Base-by-base conservation (phyloP, 2,797 vertebrate genomes). In the Platalea minor region DNA sequence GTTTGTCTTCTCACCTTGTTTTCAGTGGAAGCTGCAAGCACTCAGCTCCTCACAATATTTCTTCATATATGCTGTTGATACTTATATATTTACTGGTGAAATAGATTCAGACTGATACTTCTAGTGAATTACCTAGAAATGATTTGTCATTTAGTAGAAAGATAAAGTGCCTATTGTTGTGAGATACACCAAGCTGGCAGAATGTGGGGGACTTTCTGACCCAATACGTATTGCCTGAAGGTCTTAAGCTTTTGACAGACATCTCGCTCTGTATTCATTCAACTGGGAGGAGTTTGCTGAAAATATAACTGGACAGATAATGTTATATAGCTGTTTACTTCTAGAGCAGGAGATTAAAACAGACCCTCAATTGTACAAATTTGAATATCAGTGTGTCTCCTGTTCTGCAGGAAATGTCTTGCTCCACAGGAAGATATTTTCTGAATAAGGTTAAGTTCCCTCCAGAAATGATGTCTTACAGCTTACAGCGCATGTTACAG, bases 391-490 rank as follows among this genome's bases (percentile, higher is more conserved):
- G 1, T 5, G 3, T 68, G 10, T 41, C 24, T 53, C 5, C 48
- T 35, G 3, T 59, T 84, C 24, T 82, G 19, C 26, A 73, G 46
- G 18, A 79, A 63, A 60, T 37, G 2, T 37, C 46, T 65, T 89
- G 5, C 25, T 46, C 18, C 46, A n/a, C 17, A 10, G 26, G 25
- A 74, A 11, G 41, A 11, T 67, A 83, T 95, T 54, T 77, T 67
- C 60, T 39, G 50, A 68, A 16, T 29, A 39, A 68, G 7, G 14
- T 54, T 51, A 21, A 33, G 8, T 29, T 73, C 26, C 56, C 35
- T 59, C 11, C 0, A 3, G n/a, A 90, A 78, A 37, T 0, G 0
- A 17, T 4, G 4, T 21, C 39, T 60, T 54, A 4, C 31, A 75
- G 5, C 13, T 57, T n/a, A 18, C 21, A 54, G 54, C 12, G 4